phyloP scores from a whole-genome alignment of 2,888 invertebrate genomes.

The Drosophila mercatorum region DNA sequence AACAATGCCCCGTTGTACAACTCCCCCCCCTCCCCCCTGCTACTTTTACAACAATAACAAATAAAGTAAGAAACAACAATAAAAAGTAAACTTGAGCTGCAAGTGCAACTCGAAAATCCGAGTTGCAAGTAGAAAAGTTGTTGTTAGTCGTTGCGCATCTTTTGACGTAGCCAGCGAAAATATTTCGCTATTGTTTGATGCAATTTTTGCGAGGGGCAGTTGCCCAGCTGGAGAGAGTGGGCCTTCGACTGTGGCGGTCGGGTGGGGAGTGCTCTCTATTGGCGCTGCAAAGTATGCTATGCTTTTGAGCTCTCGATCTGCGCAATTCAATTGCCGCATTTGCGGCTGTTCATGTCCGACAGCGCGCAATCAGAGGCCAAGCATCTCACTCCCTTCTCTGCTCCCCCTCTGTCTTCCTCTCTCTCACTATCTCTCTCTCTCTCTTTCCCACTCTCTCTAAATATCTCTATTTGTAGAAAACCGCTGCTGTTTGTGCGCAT shows the following conservation, averaged over 20 bases:
- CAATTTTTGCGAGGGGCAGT: slow-evolving; percentile 15
- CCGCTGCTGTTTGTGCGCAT: slow-evolving; percentile 31
- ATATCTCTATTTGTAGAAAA: slow-evolving; percentile 11
- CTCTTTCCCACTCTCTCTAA: neutral
- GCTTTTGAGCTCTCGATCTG: slow-evolving; percentile 65
- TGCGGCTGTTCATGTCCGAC: slow-evolving; percentile 35
- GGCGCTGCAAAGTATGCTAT: slow-evolving; percentile 65
- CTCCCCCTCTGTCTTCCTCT: no score
- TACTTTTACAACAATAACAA: slow-evolving; percentile 17
- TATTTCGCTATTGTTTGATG: slow-evolving; percentile 58
- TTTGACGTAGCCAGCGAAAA: slow-evolving; percentile 45
- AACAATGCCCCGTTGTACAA: slow-evolving; percentile 1
- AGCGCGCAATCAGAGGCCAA: slow-evolving; percentile 31
- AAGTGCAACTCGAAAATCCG: slow-evolving; percentile 55
- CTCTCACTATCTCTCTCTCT: neutral
- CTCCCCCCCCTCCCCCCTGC: neutral
- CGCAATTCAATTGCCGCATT: slow-evolving; percentile 71
- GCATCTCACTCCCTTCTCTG: slow-evolving; percentile 30
- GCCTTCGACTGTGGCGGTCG: no score
- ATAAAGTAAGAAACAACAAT: slow-evolving; percentile 28
- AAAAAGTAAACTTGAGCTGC: slow-evolving; percentile 55
- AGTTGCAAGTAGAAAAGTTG: slow-evolving; percentile 61
- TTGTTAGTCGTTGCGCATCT: slow-evolving; percentile 41
- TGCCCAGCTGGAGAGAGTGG: neutral
- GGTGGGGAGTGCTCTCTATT: slow-evolving; percentile 18